Base-by-base conservation (phyloP, 2,888 invertebrate species). In the Cremastobaeus sp. region DNA sequence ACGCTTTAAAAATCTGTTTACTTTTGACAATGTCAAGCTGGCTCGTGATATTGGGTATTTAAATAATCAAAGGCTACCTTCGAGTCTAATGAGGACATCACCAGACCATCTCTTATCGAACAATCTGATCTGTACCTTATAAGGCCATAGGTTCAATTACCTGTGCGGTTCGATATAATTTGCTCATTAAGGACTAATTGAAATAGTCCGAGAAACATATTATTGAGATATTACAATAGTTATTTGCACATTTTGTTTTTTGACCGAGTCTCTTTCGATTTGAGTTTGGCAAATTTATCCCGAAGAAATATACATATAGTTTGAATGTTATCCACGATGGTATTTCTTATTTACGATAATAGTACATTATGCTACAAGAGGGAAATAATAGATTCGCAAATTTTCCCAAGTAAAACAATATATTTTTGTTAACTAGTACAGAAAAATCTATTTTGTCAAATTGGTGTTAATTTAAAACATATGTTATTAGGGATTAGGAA, bases 111-210 rank as follows among this genome's bases (percentile, higher is more conserved):
- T 62, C 54, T 70, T 70, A 70, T 70, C 30, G 41, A 18, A 32
- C 62, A 32, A 70, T 70, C 70, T 70, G 55, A 70, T 70, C 70
- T 60, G 34, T 41, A 52, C 52, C 70, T 50, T 71, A 71, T 71
- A 71, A 64, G 71, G 64, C 50, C 57, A n/a, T 18, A 20, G 52
- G 43, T 71, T 64, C 62, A 57, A 64, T 71, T 71, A 64, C 57
- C 64, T 35, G 32, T 15, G 57, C 45, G 32, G 59, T 71, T 64
- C 64, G 64, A 57, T 71, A 71, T 71, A 71, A 71, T 64, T 71
- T 52, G 71, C 71, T 62, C 62, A 64, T 70, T 70, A 70, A 70
- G 21, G 39, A 43, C 70, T 71, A 71, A 71, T 71, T 71, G 71
- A 71, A 71, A 71, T 71, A 30, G 64, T 32, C 21, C 18, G 34